These are phyloP conservation scores for Bradypodion pumilum DNA, from an alignment of 2,797 vertebrate genomes.

Conservation along the genomic window DNA sequence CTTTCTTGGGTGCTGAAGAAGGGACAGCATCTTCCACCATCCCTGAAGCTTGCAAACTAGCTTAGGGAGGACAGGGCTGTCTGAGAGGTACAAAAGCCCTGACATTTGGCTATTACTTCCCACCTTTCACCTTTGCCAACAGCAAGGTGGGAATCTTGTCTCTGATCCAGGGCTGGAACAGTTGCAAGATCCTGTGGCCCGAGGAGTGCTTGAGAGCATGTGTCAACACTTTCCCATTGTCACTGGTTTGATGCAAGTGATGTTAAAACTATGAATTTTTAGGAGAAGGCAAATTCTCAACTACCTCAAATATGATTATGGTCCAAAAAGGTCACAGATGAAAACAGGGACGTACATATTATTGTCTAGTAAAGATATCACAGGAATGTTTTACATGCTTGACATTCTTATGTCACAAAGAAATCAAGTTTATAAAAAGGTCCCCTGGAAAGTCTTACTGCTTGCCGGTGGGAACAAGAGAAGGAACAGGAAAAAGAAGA, in stretches of 20 bases:
- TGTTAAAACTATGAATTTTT: neutral
- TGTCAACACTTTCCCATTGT: neutral
- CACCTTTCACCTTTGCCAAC: too few relatives aligned
- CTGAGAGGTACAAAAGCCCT: neutral
- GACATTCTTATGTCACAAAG: neutral
- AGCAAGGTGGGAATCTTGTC: neutral
- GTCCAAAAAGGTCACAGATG: neutral
- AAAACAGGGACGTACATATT: neutral
- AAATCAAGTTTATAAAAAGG: neutral
- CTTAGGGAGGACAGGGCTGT: neutral
- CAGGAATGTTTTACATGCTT: neutral
- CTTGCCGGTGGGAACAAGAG: neutral
- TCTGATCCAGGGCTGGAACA: neutral
- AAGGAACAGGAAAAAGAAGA: neutral
- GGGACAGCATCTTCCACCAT: neutral
- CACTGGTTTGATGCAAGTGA: too few relatives aligned
- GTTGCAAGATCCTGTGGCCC: neutral
- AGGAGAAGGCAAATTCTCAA: neutral
- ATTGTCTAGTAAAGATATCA: neutral
- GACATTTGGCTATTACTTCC: neutral
- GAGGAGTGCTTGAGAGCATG: neutral
- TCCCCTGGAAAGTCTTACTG: too few relatives aligned
- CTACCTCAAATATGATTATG: neutral
- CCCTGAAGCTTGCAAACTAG: neutral
- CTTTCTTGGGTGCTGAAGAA: neutral